These are phyloP conservation scores for Apogon talboti DNA, from an alignment of 2,797 vertebrate species.

Conservation along the genomic window DNA sequence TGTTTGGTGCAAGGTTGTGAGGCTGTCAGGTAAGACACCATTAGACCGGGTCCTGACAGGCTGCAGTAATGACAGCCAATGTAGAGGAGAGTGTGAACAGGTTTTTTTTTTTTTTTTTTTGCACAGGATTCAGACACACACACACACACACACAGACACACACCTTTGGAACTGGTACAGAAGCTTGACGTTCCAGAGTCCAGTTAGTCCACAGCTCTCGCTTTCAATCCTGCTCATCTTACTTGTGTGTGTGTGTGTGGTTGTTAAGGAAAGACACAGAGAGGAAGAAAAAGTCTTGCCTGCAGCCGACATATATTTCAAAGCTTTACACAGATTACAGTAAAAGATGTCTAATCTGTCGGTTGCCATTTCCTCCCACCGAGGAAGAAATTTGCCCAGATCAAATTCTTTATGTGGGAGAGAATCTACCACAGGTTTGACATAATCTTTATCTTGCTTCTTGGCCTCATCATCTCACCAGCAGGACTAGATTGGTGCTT, in stretches of 20 bases:
- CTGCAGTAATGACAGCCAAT: constrained; percentile 64
- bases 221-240: constrained; percentile 10
- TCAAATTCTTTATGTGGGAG: constrained; percentile 46
- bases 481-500: constrained; percentile 70
- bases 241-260: not conserved
- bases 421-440: constrained; percentile 64
- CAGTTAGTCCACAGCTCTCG: constrained; percentile 21
- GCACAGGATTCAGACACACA: constrained; percentile 23
- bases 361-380: constrained; percentile 76
- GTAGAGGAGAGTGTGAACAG: constrained; percentile 43
- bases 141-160: constrained; percentile 1
- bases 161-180: constrained; percentile 16
- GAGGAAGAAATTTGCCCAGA: constrained; percentile 67
- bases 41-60: constrained; percentile 75
- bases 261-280: constrained; percentile 30
- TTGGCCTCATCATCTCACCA: constrained; percentile 74
- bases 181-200: constrained; percentile 40
- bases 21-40: constrained; percentile 76
- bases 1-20: constrained; percentile 62
- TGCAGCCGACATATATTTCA: constrained; percentile 67
- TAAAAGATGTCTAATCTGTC: constrained; percentile 76
- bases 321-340: constrained; percentile 74
- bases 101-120: constrained; percentile 37
- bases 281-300: constrained; percentile 38
- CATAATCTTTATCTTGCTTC: constrained; percentile 77